Conservation (phyloP, 2,888 invertebrate genomes). For the Metallyticus violacea region DNA sequence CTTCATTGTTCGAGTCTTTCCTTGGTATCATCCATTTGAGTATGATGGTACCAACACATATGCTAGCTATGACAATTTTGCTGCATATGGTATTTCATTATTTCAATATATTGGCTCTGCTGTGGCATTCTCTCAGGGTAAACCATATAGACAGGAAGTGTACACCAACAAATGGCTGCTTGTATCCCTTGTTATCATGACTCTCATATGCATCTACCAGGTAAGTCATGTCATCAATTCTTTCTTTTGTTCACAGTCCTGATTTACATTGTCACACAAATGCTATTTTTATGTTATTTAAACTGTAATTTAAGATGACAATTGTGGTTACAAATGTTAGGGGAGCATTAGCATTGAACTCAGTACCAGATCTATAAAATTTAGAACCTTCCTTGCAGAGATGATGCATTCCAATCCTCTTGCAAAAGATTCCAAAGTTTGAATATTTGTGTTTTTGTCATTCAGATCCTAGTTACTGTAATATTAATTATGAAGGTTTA, state of each 20-base stretch:
- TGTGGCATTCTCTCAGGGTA: conserved; percentile 62
- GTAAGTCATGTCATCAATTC: neutral
- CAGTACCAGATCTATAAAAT: no score
- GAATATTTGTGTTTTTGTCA: no score
- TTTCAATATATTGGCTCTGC: conserved; percentile 66
- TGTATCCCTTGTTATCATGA: conserved; percentile 50
- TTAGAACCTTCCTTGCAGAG: no score
- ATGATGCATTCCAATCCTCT: no score
- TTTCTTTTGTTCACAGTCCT: neutral
- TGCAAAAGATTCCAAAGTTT: no score
- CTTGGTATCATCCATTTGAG: conserved; percentile 56
- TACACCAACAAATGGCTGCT: conserved; percentile 58
- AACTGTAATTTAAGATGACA: no score
- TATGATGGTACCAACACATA: conserved; percentile 45
- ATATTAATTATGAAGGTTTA: no score
- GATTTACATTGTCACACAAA: no score
- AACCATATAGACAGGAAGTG: conserved; percentile 61
- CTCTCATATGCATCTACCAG: conserved; percentile 49
- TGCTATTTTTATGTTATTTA: no score
- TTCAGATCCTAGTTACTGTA: no score
- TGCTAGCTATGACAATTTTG: conserved; percentile 59
- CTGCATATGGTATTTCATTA: conserved; percentile 59
- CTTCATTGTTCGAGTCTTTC: conserved; percentile 47
- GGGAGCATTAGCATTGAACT: no score
- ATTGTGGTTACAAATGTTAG: no score